Evolutionary conservation across 2,113 vertebrate species (phyloP).

Genomic region (Phyllopteryx taeniolatus): DNA sequence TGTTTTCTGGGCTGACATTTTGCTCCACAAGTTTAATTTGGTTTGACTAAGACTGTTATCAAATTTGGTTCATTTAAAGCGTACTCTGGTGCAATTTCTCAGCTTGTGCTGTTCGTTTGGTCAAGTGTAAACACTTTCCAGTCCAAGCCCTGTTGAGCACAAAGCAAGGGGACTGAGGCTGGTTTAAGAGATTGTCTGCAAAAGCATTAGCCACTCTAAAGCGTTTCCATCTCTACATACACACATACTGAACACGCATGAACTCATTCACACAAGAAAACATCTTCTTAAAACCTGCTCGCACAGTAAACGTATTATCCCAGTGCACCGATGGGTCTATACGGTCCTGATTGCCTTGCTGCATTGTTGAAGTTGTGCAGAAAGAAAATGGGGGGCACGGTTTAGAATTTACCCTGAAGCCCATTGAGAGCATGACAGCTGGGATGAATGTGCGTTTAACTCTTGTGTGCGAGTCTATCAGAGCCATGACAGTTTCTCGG

Average conservation of each 20-base stretch:
- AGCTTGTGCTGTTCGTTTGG: background rate
- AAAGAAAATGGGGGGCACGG: conserved; percentile 2
- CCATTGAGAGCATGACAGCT: conserved; percentile 3
- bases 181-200: no score
- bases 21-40: no score
- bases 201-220: background rate
- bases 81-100: no score
- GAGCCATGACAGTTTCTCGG: conserved; percentile 5
- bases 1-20: no score
- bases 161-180: background rate
- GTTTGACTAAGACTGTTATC: no score
- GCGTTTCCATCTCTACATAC: background rate
- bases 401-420: conserved; percentile 3
- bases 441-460: conserved; percentile 1
- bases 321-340: background rate
- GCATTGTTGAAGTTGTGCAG: background rate
- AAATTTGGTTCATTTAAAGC: no score
- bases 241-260: background rate
- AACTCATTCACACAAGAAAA: background rate
- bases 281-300: background rate
- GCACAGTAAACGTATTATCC: background rate
- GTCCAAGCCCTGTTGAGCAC: background rate
- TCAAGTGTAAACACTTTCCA: background rate
- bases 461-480: background rate
- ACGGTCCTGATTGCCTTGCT: background rate